Base-by-base conservation (phyloP, 2,888 invertebrate species). In the Argyresthia goedartella region DNA sequence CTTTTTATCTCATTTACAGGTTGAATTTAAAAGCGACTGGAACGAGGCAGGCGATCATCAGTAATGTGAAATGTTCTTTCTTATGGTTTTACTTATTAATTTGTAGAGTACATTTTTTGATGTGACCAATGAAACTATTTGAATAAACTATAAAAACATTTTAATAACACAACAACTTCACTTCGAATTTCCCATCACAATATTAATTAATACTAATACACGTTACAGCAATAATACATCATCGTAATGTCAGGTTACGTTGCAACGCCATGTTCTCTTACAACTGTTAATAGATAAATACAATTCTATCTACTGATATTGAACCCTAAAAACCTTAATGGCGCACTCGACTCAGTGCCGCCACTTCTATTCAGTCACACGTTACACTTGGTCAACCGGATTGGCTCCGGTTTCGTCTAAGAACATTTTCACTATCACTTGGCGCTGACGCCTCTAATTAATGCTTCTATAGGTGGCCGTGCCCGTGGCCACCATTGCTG, bases 91-190 rank as follows among this genome's bases (percentile, higher is more conserved):
- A 25, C 25, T 25, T 6, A 6, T 4, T 25, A 25, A 25, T 25
- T 25, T 25, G 25, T 25, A 6, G 2, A 25, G 25, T 25, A 25
- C 3, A 25, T 25, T 25, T 25, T 25, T 25, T 25, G 2, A 25
- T 25, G 25, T 6, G 25, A 25, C 25, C 6, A 25, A 9, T 6
- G n/a, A 39, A 39, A 39, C n/a, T 39, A 39, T 11, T 11, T n/a
- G 39, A 39, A 39, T 39, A 11, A 9, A n/a, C 67, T 66, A 72
- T 72, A 76, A 76, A 64, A 65, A 62, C 13, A 13, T 66, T 80
- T 80, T 76, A 81, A 60, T 81, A 79, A 78, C 76, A 82, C 71
- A 76, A 74, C 72, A 73, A 72, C 66, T 72, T 66, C 71, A 78
- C 79, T 69, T 25, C 68, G 66, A 76, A 74, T 79, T 76, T 81